Evolutionary conservation across 2,113 vertebrate species (phyloP).

Genomic region (Natator depressus): DNA sequence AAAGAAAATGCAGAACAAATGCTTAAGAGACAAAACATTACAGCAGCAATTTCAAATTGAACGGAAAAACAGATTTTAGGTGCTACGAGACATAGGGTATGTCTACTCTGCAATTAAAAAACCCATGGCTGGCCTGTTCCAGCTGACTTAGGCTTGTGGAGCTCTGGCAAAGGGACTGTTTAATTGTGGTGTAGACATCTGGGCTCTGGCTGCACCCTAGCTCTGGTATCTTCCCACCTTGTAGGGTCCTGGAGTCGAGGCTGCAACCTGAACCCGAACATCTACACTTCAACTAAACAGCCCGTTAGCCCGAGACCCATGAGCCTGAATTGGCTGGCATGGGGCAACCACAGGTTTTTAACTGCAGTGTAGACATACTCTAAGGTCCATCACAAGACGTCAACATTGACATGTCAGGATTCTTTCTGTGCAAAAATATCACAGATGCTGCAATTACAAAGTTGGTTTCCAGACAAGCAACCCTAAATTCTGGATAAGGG

Average conservation of each 20-base stretch:
- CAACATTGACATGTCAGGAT: not conserved
- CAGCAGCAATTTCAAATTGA: not conserved
- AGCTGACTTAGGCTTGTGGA: not conserved
- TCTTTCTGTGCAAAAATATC: not conserved
- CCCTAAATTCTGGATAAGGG: slow-evolving; percentile 18
- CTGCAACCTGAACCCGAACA: not conserved
- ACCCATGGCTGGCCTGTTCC: not conserved
- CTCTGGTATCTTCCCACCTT: not conserved
- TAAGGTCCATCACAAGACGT: not conserved
- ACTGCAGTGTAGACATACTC: not conserved
- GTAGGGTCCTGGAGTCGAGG: not conserved
- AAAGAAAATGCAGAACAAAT: not conserved
- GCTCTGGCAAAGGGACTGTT: not conserved
- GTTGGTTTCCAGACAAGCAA: slow-evolving; percentile 56
- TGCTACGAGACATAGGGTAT: not conserved
- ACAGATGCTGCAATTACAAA: slow-evolving; percentile 24
- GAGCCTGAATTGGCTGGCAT: not conserved
- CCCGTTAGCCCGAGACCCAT: not conserved
- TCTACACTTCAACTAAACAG: not conserved
- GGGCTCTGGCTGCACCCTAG: not conserved
- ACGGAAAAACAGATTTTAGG: not conserved
- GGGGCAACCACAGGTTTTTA: not conserved
- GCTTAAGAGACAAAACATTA: not conserved
- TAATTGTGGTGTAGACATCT: not conserved
- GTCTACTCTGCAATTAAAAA: not conserved